A percentile compares a stretch with the other conserved stretches of the same genome.
phyloP scores from a whole-genome alignment of 1,140 invertebrate genomes.

The Drosophila pandora region DNA sequence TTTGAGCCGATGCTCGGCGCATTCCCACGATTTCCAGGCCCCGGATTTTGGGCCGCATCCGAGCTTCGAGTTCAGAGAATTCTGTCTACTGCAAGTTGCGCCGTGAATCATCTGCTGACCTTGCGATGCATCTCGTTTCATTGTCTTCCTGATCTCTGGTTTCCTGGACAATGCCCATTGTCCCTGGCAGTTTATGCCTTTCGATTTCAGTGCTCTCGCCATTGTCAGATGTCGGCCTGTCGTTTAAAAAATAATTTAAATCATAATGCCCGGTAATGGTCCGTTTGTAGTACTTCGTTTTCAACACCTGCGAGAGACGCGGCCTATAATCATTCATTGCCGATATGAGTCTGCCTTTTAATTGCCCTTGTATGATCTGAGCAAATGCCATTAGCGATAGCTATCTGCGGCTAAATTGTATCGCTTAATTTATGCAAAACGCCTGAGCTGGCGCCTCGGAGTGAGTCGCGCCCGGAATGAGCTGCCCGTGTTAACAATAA shows the following conservation, averaged over 20 bases:
- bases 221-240: slow-evolving; percentile 12
- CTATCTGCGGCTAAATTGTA: slow-evolving; percentile 60
- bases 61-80: slow-evolving; percentile 16
- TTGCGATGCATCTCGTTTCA: slow-evolving; percentile 20
- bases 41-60: neutral
- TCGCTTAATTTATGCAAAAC: slow-evolving; percentile 62
- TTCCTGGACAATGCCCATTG: slow-evolving; percentile 70
- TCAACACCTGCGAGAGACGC: slow-evolving; percentile 26
- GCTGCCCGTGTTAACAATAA: slow-evolving; percentile 57
- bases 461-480: slow-evolving; percentile 6
- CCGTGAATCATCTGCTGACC: slow-evolving; percentile 34
- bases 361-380: slow-evolving; percentile 49
- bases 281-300: slow-evolving; percentile 10
- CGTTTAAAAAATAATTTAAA: slow-evolving; percentile 18
- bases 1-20: slow-evolving; percentile 9
- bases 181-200: slow-evolving; percentile 35
- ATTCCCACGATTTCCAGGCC: slow-evolving; percentile 28
- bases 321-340: slow-evolving; percentile 16
- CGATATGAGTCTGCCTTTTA: slow-evolving; percentile 47
- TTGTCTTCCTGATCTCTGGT: slow-evolving; percentile 5
- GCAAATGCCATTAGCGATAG: neutral
- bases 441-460: slow-evolving; percentile 57
- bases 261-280: slow-evolving; percentile 18
- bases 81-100: slow-evolving; percentile 13
- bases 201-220: slow-evolving; percentile 15